Conservation (phyloP, 2,888 invertebrate species). For the Drosophila anomalata region DNA sequence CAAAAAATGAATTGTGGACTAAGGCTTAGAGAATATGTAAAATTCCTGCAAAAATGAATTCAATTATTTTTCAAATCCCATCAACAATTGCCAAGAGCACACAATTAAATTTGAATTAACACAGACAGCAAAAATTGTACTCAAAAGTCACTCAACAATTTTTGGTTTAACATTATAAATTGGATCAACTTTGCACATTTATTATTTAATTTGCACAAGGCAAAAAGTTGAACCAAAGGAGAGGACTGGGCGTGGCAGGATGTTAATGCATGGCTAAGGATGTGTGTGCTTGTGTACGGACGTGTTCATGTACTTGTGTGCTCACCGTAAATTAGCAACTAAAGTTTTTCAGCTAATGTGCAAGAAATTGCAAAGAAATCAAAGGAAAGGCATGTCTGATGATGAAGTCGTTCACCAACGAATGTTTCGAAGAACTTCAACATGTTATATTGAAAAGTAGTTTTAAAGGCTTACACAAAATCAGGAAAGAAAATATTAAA, state of each 20-base stretch:
- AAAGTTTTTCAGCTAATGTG: conserved; percentile 59
- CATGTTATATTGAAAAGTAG: neutral
- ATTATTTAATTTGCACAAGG: conserved; percentile 53
- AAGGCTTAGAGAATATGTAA: neutral
- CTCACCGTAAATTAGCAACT: conserved; percentile 54
- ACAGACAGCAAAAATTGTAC: conserved; percentile 24
- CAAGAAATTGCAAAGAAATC: conserved; percentile 50
- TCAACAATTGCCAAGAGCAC: conserved; percentile 11
- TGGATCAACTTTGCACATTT: conserved; percentile 41
- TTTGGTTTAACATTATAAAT: conserved; percentile 39
- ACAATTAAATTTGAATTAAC: conserved; percentile 41
- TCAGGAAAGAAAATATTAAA: no score
- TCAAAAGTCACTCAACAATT: conserved; percentile 34
- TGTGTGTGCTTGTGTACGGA: conserved; percentile 1
- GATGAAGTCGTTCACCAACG: conserved; percentile 19
- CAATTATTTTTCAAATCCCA: conserved; percentile 3
- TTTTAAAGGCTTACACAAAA: neutral
- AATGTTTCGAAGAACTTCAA: conserved; percentile 1
- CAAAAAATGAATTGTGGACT: neutral
- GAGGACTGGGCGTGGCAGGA: conserved; percentile 6
- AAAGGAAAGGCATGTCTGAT: conserved; percentile 15
- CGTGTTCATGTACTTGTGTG: conserved; percentile 16
- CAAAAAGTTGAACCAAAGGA: conserved; percentile 39
- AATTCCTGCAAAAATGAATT: conserved; percentile 3
- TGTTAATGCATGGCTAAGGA: conserved; percentile 48